A percentile compares a stretch with the other conserved stretches of the same genome.
Evolutionary conservation across 2,797 vertebrate genomes (phyloP).

Genomic region (Hylomyscus alleni): DNA sequence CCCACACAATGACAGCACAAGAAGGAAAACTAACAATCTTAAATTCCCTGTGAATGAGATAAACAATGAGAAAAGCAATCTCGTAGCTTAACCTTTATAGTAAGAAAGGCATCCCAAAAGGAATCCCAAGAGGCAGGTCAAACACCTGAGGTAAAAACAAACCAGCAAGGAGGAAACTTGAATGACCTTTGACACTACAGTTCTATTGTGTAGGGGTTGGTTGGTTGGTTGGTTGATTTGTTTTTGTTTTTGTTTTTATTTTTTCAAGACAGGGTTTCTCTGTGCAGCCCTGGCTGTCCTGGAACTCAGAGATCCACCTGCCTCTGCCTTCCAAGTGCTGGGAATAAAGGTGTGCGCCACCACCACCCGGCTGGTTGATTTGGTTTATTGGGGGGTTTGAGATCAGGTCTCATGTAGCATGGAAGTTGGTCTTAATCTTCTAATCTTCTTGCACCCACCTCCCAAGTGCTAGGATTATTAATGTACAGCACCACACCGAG

Average conservation of each 20-base stretch:
- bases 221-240: neutral
- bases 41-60: neutral
- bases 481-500: neutral
- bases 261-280: too few relatives aligned
- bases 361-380: too few relatives aligned
- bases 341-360: too few relatives aligned
- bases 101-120: neutral
- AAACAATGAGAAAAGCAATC: conserved; percentile 45
- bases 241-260: too few relatives aligned
- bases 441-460: neutral
- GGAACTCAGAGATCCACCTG: too few relatives aligned
- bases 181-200: neutral
- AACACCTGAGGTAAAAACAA: neutral
- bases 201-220: neutral
- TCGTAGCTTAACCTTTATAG: conserved; percentile 46
- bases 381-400: neutral
- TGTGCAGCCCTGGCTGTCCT: too few relatives aligned
- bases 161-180: neutral
- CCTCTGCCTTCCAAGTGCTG: too few relatives aligned
- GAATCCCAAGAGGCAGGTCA: neutral
- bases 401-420: neutral
- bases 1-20: neutral
- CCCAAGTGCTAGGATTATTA: neutral
- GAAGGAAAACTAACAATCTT: neutral
- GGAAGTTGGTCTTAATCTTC: neutral